Percentiles rank a stretch among this genome's conserved stretches.
phyloP scores from a whole-genome alignment of 2,113 vertebrate species.

The Tragelaphus scriptus region DNA sequence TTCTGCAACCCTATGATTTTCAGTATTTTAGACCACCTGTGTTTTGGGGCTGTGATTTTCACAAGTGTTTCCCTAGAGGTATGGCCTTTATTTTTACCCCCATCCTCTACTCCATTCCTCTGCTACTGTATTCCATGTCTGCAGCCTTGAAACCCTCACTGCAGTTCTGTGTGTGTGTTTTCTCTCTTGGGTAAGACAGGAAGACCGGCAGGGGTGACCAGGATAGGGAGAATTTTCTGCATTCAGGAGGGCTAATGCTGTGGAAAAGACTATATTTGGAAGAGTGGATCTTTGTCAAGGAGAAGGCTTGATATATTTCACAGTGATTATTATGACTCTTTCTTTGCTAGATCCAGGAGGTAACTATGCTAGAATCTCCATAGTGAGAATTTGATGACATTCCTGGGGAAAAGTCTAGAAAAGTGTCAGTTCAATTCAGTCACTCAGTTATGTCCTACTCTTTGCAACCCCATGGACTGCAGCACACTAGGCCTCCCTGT shows the following conservation, averaged over 20 bases:
- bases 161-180: not conserved
- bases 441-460: not conserved
- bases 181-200: not conserved
- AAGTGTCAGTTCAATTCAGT: not conserved
- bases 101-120: not conserved
- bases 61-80: not conserved
- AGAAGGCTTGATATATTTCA: not conserved
- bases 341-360: not conserved
- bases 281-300: not conserved
- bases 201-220: not conserved
- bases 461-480: not conserved
- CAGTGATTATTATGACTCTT: not conserved
- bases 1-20: not conserved
- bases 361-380: not conserved
- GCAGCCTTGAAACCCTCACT: not conserved
- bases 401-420: not conserved
- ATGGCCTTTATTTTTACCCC: not conserved
- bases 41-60: not conserved
- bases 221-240: not conserved
- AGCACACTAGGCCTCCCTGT: not conserved
- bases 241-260: not conserved
- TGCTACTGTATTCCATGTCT: not conserved
- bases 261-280: not conserved
- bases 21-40: not conserved
- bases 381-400: not conserved